Conservation (phyloP, 2,113 vertebrate genomes). For the Platichthys stellatus region DNA sequence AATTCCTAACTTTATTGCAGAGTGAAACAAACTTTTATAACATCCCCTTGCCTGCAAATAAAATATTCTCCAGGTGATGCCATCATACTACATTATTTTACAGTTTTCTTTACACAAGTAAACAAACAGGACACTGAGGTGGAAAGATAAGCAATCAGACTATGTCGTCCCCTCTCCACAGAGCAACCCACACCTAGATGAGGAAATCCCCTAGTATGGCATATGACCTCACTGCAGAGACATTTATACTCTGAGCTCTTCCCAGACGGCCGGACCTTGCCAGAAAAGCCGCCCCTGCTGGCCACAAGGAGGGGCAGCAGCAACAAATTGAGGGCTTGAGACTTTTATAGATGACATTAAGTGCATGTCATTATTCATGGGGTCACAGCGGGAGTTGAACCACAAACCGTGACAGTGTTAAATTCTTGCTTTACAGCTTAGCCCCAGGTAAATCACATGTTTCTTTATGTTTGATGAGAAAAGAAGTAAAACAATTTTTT, state of each 20-base stretch:
- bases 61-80: not conserved
- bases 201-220: constrained; percentile 74
- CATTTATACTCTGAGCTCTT: constrained; percentile 63
- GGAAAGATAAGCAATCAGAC: constrained; percentile 14
- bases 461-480: not conserved
- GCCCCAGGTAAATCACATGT: not conserved
- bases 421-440: not conserved
- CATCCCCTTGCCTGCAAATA: not conserved
- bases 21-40: too few species aligned
- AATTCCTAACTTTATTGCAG: not conserved
- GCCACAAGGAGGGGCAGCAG: constrained; percentile 19
- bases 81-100: not conserved
- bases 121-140: constrained; percentile 7
- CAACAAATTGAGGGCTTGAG: not conserved
- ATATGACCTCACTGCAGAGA: constrained; percentile 77
- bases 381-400: not conserved
- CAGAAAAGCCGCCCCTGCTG: constrained; percentile 36
- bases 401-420: not conserved
- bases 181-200: constrained; percentile 75
- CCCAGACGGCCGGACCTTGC: constrained; percentile 27
- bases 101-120: not conserved
- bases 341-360: not conserved
- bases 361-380: not conserved
- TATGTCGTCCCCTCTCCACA: constrained; percentile 9
- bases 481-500: not conserved